Conservation (phyloP, 2,888 invertebrate genomes). For the Meiosimyza platycephala region DNA sequence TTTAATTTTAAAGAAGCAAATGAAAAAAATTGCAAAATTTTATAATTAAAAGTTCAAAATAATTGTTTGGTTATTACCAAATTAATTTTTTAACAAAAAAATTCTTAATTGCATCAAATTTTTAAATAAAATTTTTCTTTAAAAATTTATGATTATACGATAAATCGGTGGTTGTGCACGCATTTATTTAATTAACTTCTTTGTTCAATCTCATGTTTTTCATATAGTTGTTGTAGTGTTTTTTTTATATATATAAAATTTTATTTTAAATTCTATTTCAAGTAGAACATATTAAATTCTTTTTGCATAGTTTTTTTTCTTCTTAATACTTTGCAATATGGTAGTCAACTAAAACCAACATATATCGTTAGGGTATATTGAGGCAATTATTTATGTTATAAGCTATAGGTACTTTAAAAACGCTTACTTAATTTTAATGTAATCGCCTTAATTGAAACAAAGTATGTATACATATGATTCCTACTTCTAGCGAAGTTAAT, state of each 20-base stretch:
- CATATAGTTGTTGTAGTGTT: conserved; percentile 56
- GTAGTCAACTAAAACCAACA: no score
- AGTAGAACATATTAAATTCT: no score
- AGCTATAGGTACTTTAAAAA: no score
- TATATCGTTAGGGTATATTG: no score
- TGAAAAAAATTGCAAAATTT: conserved; percentile 30
- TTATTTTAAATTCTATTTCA: neutral
- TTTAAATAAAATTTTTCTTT: conserved; percentile 43
- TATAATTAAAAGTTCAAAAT: conserved; percentile 6
- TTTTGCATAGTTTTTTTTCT: no score
- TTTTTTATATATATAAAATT: conserved; percentile 5
- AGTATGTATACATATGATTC: no score
- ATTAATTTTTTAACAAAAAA: conserved; percentile 13
- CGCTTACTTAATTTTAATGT: no score
- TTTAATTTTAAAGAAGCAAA: conserved; percentile 17
- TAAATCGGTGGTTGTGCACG: conserved; percentile 65
- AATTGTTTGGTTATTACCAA: conserved; percentile 10
- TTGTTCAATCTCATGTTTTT: conserved; percentile 49
- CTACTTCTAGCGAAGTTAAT: no score
- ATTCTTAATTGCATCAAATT: conserved; percentile 39
- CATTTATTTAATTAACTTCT: conserved; percentile 56
- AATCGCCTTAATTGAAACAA: no score
- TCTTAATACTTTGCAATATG: no score
- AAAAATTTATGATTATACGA: conserved; percentile 21
- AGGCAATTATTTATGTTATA: no score